Conservation (phyloP, 2,113 vertebrate species). For the Hippocampus guttulatus region DNA sequence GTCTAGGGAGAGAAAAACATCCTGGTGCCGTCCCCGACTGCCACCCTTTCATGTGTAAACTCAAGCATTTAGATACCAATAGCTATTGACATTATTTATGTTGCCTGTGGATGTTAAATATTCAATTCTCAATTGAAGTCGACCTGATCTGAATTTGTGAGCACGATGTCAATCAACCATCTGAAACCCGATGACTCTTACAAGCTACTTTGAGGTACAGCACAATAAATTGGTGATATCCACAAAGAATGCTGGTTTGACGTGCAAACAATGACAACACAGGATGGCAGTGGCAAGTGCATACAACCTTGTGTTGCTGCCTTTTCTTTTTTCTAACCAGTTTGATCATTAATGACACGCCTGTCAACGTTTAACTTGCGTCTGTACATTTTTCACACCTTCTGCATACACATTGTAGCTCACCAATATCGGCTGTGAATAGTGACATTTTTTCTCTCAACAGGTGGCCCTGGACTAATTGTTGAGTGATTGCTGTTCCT, state of each 20-base stretch:
- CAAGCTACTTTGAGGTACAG: neutral
- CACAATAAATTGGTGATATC: neutral
- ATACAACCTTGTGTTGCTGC: neutral
- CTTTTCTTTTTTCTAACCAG: slow-evolving; percentile 1
- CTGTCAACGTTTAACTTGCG: slow-evolving; percentile 52
- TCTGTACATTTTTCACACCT: slow-evolving; percentile 3
- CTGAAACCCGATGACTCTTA: neutral
- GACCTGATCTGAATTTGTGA: neutral
- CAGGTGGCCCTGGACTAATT: neutral
- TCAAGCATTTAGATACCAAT: too few relatives aligned
- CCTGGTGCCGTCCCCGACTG: too few relatives aligned
- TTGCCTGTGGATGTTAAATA: neutral
- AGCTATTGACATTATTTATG: too few relatives aligned
- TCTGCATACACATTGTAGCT: slow-evolving; percentile 12
- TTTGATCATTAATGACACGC: slow-evolving; percentile 3
- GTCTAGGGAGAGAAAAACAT: too few relatives aligned
- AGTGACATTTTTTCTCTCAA: neutral
- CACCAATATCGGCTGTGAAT: neutral
- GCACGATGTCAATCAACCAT: neutral
- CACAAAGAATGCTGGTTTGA: neutral
- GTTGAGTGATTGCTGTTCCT: neutral
- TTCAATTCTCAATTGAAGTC: neutral
- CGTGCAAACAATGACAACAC: neutral
- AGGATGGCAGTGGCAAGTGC: neutral
- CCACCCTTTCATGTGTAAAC: too few relatives aligned